Evolutionary conservation across 1,140 invertebrate species (phyloP), one percentile per base, ranked within the genome.

Genomic region (Andrena cerasifolii): DNA sequence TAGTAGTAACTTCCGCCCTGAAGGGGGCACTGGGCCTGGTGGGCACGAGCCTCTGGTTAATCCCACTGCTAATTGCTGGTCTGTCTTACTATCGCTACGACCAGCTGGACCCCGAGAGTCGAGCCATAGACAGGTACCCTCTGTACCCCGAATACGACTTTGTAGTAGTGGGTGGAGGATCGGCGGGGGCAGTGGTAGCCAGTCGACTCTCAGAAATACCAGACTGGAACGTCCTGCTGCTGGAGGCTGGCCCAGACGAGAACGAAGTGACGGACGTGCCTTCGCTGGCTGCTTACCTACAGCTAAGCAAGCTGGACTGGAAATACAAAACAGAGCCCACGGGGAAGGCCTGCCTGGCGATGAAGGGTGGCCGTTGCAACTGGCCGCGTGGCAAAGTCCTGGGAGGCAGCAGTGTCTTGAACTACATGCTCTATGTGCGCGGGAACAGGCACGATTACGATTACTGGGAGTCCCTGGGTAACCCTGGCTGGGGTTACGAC

Each of bases 401-500:
- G 0, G 98, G 98, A 2, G 98, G 98, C 0, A 98, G 97, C 0
- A 97, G 96, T 56, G 97, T 97, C 0, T 93, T 99, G 0, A 99
- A 99, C 89, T 99, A 98, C 84, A 99, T 99, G 98, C 94, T 99
- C 0, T 99, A 99, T 89, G 97, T 98, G 0, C 93, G 98, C 79
- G 98, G 96, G 58, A 96, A 96, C 91, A 94, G 93, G 80, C 92
- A 94, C 43, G 98, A 99, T 88, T 99, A 98, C 87, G 97, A 99
- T 87, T 93, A 95, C 36, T 99, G 98, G 98, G 96, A 97, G 75
- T 94, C 95, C 14, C 86, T 95, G 31, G 98, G 98, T 0, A 98
- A 98, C 87, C 93, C 95, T 0, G 96, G 97, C 10, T 99, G 98
- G 98, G 95, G 96, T 1, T 99, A 98, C 90, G 93, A 96, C n/a